Base-by-base conservation (phyloP, 2,888 invertebrate species). In the Melieria picta region DNA sequence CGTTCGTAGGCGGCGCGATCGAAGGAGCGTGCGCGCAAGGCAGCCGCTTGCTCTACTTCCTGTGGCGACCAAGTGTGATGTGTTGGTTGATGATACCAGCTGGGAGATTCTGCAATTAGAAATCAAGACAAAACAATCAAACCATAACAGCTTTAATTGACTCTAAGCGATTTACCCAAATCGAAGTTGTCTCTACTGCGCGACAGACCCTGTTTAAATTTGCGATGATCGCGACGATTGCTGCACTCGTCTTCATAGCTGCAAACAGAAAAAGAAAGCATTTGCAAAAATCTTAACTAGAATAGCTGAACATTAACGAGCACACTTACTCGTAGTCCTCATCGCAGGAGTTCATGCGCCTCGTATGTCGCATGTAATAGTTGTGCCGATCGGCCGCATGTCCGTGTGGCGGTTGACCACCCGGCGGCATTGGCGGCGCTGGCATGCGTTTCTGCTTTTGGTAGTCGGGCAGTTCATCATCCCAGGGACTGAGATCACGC, bases 401-500 rank as follows among this genome's bases (percentile, higher is more conserved):
- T 52, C 65, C 67, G 48, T 72, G 73, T 11, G 72, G 68, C 10
- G 75, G 69, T 72, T 77, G 63, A 63, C 77, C 48, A 68, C 77
- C 4, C 74, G 76, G 61, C 71, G 16, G 10, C 70, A 73, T 55
- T 75, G 74, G 56, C 30, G 57, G 10, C 16, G 48, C 47, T 10
- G 63, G 45, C 47, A 73, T 71, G 9, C 77, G 79, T 66, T 83
- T 82, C 47, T 83, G 89, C 87, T 85, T 88, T 83, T 82, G 87
- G 82, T 88, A 89, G 77, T 88, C 91, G 10, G 71, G 65, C 11
- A 57, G 45, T 30, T 94, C 94, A 75, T 93, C 93, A 74, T 94
- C 93, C 94, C 94, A 94, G 3, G 93, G 93, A 62, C 94, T 93
- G 42, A 92, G 91, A 82, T 94, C 94, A 0, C 94, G 88, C 0